Evolutionary conservation across 1,140 invertebrate genomes (phyloP), one percentile per base, ranked within the genome.

Genomic region (Amyelois transitella): DNA sequence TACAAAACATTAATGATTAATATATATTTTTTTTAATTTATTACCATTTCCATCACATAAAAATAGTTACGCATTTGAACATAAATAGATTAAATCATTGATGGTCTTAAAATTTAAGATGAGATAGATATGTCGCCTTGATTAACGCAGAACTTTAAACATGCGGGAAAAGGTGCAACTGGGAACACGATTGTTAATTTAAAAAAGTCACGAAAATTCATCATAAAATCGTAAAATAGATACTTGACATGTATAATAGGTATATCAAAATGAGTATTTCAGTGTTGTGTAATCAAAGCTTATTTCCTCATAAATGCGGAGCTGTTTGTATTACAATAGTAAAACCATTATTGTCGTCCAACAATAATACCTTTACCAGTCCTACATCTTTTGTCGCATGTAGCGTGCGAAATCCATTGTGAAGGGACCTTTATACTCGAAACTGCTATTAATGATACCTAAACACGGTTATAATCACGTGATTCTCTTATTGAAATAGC

Each of bases 401-500:
- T 55, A 52, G 58, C 56, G 55, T 55, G 45, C 49, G n/a, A 21
- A 38, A 6, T 19, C 24, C 32, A 56, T 59, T 59, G 32, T 56
- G 43, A 43, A 52, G 20, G 19, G 18, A 43, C 19, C 25, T 45
- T 50, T 55, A 54, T 19, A 38, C 24, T 22, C 50, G 10, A 1
- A 22, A 49, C 48, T 43, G 43, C 28, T 51, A 65, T 55, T 62
- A 60, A 62, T 63, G 60, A 64, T 22, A 52, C 43, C 43, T 51
- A 51, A 60, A 57, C 62, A 60, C 51, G 54, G 59, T 50, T 18
- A 7, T 17, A 51, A 47, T 25, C 53, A 28, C 18, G 53, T 43
- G 32, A 58, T 56, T 53, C 59, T 53, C 44, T 51, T 49, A 58
- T 69, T 64, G 45, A 54, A 58, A 62, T 58, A 55, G 12, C 45